Evolutionary conservation across 2,888 invertebrate species (phyloP), one percentile per base, ranked within the genome.

Genomic region (Phania funesta): DNA sequence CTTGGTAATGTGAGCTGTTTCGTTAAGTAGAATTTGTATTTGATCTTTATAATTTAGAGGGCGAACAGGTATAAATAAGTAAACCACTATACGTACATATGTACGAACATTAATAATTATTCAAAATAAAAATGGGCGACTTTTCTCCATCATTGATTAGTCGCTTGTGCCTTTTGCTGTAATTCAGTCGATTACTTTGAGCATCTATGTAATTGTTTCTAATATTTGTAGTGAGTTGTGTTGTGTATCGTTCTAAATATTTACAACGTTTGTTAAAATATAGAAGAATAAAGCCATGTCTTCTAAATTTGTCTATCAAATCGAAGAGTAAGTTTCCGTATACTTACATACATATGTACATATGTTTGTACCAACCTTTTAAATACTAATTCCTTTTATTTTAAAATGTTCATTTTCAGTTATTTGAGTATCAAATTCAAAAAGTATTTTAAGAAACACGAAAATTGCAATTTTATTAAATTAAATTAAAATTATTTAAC

Each of bases 231-330:
- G n/a, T 35, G 8, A 35, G 11, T 5, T 38, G n/a, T 2, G n/a
- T 2, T 38, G 35, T 4, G 13, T n/a, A 13, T 38, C 5, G n/a
- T 13, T 11, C 13, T 13, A 38, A 11, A 35, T 11, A 11, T 2
- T 35, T 11, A 6, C 7, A 35, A 13, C 35, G 1, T 35, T 35
- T 35, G 11, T 38, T 35, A 1, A 22, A 54, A 35, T 11, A 4
- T 3, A 2, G 11, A 48, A 41, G 26, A 44, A 22, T 1, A 1
- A 54, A 54, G 35, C 1, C 9, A 86, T 88, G 88, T 79, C 84
- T 62, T 87, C 87, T 0, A 88, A 88, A 81, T 87, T 86, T 79
- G 74, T 85, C 3, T 87, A 89, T 78, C 88, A 88, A 73, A 60
- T 85, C 29, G 85, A 86, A 18, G 75, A 81, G 79, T 79, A 71